Evolutionary conservation across 2,797 vertebrate species (phyloP), one percentile per base, ranked within the genome.

Genomic region (Meda fulgida): DNA sequence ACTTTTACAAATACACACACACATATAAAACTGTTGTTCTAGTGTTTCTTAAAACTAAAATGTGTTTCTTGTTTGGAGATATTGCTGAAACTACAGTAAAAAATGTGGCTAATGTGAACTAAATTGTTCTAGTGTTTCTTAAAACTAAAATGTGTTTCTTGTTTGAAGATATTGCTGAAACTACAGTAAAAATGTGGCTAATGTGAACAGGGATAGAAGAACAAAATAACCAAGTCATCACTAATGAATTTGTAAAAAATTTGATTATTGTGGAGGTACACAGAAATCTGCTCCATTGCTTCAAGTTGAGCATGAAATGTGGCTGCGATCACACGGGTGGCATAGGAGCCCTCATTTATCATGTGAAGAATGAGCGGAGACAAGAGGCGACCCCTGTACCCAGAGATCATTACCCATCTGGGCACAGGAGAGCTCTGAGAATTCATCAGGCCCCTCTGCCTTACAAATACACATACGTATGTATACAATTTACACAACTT

Each of bases 381-480:
- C 91, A 48, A 91, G 79, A 81, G 91, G 93, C 70, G 91, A 93
- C 93, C 93, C 89, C 70, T 92, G 92, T 93, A 93, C 91, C 88
- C 91, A 90, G 92, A 95, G 93, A 95, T 95, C 94, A 95, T 94
- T 95, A 95, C 92, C 93, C 93, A 94, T 95, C 93, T 94, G 93
- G 92, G 92, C 66, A 83, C 46, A 69, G 36, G 77, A 86, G 67
- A 73, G 65, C 75, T 36, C 14, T 2, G 46, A 55, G 83, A 88
- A 83, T 86, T 77, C 70, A 95, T 94, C 94, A 94, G 89, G 92
- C 91, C 90, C 89, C 89, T 90, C 86, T 89, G 90, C 81, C 86
- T 90, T 84, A 89, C 71, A 55, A 60, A 78, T 69, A 79, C 76
- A 83, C 85, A 77, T 63, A 53, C 79, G 69, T 63, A 18, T 76